A percentile compares a stretch with the other conserved stretches of the same genome.
Conservation (phyloP, 2,888 invertebrate genomes). For the Ophion ellenae region DNA sequence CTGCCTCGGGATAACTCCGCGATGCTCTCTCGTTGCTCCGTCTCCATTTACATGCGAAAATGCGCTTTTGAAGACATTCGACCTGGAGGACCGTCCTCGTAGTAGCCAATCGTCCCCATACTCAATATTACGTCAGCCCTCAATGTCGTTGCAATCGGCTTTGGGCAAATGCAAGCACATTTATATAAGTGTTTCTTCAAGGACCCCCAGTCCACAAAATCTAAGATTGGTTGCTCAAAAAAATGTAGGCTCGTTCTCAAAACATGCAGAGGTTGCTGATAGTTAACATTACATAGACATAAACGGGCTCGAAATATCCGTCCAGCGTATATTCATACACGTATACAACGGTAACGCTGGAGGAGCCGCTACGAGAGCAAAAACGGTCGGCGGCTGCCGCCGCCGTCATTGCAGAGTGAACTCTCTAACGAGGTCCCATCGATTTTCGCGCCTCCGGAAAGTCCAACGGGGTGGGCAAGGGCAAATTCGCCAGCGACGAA, state of each 20-base stretch:
- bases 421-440: slow-evolving; percentile 67
- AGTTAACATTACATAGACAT: no score
- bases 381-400: slow-evolving; percentile 51
- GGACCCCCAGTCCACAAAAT: no score
- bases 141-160: no score
- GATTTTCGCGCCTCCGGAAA: slow-evolving; percentile 68
- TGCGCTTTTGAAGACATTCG: no score
- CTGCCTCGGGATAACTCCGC: slow-evolving; percentile 63
- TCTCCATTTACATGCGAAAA: neutral
- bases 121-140: no score
- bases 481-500: slow-evolving; percentile 57
- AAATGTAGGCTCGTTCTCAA: no score
- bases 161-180: no score
- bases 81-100: no score
- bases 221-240: no score
- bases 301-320: neutral
- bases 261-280: no score
- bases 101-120: no score
- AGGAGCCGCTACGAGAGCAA: slow-evolving; percentile 51
- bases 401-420: slow-evolving; percentile 61
- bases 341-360: slow-evolving; percentile 21
- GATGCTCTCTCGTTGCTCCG: slow-evolving; percentile 42
- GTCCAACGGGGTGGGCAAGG: slow-evolving; percentile 61
- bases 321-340: slow-evolving; percentile 2
- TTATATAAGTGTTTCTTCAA: no score